phyloP scores from a whole-genome alignment of 2,113 vertebrate species.

The Haliaeetus leucogaster region DNA sequence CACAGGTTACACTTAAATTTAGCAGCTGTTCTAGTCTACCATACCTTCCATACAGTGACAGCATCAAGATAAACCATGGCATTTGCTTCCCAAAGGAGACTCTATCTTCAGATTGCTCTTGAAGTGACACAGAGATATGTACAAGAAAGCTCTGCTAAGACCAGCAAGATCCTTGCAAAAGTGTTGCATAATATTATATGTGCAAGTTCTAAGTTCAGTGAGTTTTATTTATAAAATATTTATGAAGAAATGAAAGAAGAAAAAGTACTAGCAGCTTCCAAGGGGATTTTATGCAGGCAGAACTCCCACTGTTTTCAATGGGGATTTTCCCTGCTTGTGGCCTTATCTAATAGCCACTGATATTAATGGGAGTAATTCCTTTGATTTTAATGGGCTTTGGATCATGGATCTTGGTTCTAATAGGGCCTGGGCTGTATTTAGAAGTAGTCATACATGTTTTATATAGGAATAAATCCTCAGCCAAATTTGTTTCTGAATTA shows the following conservation, averaged over 20 bases:
- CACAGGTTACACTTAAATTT: conserved; percentile 17
- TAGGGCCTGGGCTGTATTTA: neutral
- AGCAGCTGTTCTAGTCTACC: conserved; percentile 37
- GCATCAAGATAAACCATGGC: neutral
- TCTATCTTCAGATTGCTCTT: conserved; percentile 14
- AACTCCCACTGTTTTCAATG: neutral
- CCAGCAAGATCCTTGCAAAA: neutral
- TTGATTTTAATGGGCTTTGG: neutral
- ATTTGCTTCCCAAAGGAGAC: conserved; percentile 56
- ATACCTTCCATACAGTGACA: neutral
- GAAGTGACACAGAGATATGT: neutral
- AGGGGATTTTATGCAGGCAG: neutral
- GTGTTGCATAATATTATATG: neutral
- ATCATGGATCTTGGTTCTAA: neutral
- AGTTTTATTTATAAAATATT: conserved; percentile 37
- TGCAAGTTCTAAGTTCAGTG: neutral
- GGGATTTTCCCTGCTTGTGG: neutral
- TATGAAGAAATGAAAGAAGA: conserved; percentile 8
- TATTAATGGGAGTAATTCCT: neutral
- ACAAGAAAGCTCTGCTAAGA: conserved; percentile 13
- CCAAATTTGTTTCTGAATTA: neutral
- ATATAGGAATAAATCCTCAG: neutral
- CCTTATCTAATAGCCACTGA: neutral
- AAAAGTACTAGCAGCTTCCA: neutral
- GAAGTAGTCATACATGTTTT: neutral